Percentiles rank a stretch among this genome's conserved stretches.
These are phyloP conservation scores for Australoheros facetus DNA, from an alignment of 2,797 vertebrate species.

Conservation along the genomic window DNA sequence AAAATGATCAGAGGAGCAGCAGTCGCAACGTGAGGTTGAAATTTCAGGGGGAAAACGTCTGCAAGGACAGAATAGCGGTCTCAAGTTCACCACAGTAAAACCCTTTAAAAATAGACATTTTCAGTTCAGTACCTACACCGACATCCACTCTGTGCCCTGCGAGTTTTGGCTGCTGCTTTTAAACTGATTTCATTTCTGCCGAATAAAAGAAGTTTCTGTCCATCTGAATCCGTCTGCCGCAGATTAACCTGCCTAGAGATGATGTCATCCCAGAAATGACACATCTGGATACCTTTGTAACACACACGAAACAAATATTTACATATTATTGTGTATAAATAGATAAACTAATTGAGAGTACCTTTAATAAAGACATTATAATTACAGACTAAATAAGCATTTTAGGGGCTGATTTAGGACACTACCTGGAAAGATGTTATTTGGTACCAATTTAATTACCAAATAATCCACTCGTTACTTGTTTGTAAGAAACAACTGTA, in stretches of 20 bases:
- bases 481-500: background rate
- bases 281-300: background rate
- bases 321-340: conserved; percentile 3
- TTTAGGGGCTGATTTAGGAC: background rate
- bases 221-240: background rate
- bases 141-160: background rate
- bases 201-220: background rate
- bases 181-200: background rate
- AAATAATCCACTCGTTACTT: background rate
- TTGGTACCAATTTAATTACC: background rate
- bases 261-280: background rate
- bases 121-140: background rate
- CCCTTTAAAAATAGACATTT: background rate
- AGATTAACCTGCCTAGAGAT: background rate
- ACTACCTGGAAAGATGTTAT: background rate
- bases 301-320: conserved; percentile 3
- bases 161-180: background rate
- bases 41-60: background rate
- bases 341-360: background rate
- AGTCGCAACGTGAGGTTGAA: background rate
- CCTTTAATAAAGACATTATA: background rate
- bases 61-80: background rate
- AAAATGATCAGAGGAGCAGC: background rate
- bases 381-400: background rate
- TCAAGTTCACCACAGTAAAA: background rate